Evolutionary conservation across 2,888 invertebrate genomes (phyloP).

Genomic region (Scrobipalpa costella): DNA sequence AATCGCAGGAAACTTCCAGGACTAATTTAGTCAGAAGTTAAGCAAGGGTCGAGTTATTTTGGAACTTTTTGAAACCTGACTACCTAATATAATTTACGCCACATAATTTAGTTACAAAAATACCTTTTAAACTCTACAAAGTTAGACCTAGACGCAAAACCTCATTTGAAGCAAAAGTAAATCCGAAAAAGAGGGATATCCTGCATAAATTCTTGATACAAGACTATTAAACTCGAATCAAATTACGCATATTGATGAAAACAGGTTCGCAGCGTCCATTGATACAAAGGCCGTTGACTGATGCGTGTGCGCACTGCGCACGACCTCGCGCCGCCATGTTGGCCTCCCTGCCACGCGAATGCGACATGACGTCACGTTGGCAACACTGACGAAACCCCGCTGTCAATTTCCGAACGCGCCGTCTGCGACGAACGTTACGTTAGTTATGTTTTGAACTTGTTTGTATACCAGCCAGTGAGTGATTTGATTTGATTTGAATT

Average conservation of each 20-base stretch:
- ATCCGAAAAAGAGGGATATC: constrained; percentile 6
- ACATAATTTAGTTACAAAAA: not conserved
- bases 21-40: not conserved
- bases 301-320: constrained; percentile 37
- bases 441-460: constrained; percentile 69
- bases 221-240: not conserved
- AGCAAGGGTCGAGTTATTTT: no score
- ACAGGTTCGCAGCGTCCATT: constrained; percentile 40
- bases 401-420: constrained; percentile 59
- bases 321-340: constrained; percentile 32
- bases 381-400: constrained; percentile 41
- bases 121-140: not conserved
- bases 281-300: constrained; percentile 31
- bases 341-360: constrained; percentile 18
- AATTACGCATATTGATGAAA: constrained; percentile 36
- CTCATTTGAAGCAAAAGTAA: not conserved
- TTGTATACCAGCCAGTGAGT: constrained; percentile 41
- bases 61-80: no score
- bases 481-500: constrained; percentile 37
- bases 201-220: constrained; percentile 6
- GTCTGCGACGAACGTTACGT: constrained; percentile 65
- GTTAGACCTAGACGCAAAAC: not conserved
- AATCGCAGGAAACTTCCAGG: not conserved
- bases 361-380: constrained; percentile 47
- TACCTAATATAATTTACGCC: no score